Evolutionary conservation across 2,113 vertebrate species (phyloP).

Genomic region (Muntiacus reevesi): DNA sequence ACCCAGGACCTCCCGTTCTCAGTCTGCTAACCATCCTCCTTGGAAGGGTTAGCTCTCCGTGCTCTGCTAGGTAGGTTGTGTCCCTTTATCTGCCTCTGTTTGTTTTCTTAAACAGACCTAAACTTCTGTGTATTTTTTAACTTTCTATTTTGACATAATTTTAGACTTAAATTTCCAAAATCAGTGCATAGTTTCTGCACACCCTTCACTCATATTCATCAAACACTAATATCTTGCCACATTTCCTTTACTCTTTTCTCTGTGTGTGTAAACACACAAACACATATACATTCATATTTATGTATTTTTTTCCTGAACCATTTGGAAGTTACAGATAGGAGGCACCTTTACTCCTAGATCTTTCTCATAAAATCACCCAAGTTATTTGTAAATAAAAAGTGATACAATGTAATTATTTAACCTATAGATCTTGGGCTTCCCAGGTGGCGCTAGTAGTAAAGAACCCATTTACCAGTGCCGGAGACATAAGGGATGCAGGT

Average conservation of each 20-base stretch:
- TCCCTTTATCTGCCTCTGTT: background rate
- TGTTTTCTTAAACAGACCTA: background rate
- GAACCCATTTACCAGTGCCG: background rate
- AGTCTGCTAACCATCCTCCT: background rate
- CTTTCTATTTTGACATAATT: constrained; percentile 5
- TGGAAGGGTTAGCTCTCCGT: background rate
- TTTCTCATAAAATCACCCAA: background rate
- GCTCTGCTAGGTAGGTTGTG: background rate
- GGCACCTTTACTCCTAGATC: background rate
- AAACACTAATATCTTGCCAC: background rate
- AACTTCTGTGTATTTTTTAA: background rate
- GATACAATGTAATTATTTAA: background rate
- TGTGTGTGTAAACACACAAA: background rate
- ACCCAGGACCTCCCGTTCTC: background rate
- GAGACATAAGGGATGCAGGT: background rate
- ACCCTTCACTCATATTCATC: background rate
- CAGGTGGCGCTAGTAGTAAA: background rate
- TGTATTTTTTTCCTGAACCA: background rate
- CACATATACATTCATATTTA: background rate
- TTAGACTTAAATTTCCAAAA: constrained; percentile 9
- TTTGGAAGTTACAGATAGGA: background rate
- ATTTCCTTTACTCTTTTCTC: background rate
- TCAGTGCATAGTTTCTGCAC: background rate
- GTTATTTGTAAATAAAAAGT: background rate
- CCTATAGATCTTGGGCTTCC: background rate